Evolutionary conservation across 2,888 invertebrate species (phyloP), one percentile per base, ranked within the genome.

Genomic region (Tipula lateralis): DNA sequence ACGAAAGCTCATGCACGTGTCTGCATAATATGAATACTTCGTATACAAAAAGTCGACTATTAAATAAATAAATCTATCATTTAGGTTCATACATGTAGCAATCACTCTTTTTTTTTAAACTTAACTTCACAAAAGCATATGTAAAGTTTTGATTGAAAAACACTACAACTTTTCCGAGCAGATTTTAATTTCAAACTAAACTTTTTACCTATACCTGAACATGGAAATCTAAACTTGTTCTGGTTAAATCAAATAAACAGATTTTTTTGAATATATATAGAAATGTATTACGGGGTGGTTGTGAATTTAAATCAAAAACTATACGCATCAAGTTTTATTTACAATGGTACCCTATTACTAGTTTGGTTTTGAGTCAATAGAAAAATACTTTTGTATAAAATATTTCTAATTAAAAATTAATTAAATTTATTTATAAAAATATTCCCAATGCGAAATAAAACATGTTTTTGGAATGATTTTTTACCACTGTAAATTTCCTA

Each of bases 341-440:
- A 44, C n/a, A 44, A 16, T 44, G 44, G 44, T 24, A 66, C 66
- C 66, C 66, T 66, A 12, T 66, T 24, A 24, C 1, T n/a, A n/a
- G n/a, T 66, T 66, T 12, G 7, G 24, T 19, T 66, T 24, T 66
- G 24, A 66, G 66, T 66, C 19, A 66, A 66, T 66, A 66, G 24
- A 66, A 66, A 66, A 66, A 66, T 66, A 66, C 6, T 50, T 66
- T 24, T 66, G 24, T 66, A 24, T 12, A 24, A 24, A 66, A 44
- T 32, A 44, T 66, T 50, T 66, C 66, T 66, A 66, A 66, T 66
- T 66, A 66, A 24, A 66, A 66, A 66, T 66, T 24, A 66, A 66
- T 66, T 66, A 66, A 19, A 66, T 66, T 66, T 66, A 66, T 66
- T 19, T 19, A 66, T 24, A 66, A 66, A 19, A 66, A 66, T 66